Evolutionary conservation across 2,113 vertebrate species (phyloP).

Genomic region (Pontoporia blainvillei): DNA sequence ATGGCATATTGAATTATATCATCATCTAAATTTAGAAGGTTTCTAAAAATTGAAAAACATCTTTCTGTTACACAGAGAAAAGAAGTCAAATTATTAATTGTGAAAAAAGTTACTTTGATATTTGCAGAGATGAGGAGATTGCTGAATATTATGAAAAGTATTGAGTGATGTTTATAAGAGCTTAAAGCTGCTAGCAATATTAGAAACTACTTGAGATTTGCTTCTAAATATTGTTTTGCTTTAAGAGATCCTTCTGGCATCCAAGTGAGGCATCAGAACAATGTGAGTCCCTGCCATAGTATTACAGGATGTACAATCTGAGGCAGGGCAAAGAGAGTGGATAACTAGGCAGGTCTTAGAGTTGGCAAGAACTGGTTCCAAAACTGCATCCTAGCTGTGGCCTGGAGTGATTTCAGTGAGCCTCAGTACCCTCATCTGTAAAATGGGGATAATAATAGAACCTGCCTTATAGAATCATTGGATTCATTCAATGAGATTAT

Average conservation of each 20-base stretch:
- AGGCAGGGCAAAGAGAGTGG: neutral
- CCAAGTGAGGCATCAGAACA: neutral
- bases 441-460: neutral
- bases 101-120: neutral
- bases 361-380: neutral
- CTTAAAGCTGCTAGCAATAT: neutral
- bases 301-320: neutral
- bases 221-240: neutral
- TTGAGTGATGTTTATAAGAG: neutral
- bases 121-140: neutral
- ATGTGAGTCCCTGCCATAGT: neutral
- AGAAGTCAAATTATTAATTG: neutral
- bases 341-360: neutral
- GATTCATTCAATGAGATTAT: neutral
- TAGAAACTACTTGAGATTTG: neutral
- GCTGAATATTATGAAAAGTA: neutral
- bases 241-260: neutral
- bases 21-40: neutral
- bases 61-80: slow-evolving; percentile 12
- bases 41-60: neutral
- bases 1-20: neutral
- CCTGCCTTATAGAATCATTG: neutral
- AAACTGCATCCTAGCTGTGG: neutral
- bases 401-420: neutral
- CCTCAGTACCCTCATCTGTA: neutral